These are phyloP conservation scores for Aphelinus atriplicis DNA, from an alignment of 1,140 invertebrate species.

Conservation along the genomic window DNA sequence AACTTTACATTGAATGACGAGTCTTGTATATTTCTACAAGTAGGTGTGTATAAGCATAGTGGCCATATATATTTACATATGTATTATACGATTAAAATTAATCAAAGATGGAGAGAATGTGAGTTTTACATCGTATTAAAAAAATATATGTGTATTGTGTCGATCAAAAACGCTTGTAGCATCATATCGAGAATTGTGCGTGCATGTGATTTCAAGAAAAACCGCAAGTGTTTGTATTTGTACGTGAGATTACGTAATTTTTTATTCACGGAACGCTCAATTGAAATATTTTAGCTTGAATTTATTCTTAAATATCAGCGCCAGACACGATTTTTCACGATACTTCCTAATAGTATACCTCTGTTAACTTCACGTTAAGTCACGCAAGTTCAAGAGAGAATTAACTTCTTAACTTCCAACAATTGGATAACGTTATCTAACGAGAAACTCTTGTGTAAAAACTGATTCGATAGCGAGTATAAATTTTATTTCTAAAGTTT, in stretches of 20 bases:
- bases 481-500: no score
- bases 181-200: neutral
- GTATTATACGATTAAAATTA: slow-evolving; percentile 43
- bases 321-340: no score
- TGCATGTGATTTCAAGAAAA: neutral
- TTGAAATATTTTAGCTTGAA: neutral
- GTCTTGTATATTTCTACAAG: slow-evolving; percentile 2
- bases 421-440: no score
- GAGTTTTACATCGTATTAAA: neutral
- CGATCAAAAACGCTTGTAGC: slow-evolving; percentile 23
- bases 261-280: neutral
- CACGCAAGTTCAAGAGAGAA: no score
- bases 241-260: no score
- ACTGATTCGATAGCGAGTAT: no score
- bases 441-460: no score
- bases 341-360: no score
- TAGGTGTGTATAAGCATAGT: slow-evolving; percentile 28
- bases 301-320: neutral
- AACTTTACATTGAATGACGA: neutral
- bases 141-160: neutral
- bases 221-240: no score
- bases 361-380: no score
- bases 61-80: slow-evolving; percentile 48
- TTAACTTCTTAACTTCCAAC: no score
- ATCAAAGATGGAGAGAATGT: slow-evolving; percentile 29